Evolutionary conservation across 2,888 invertebrate genomes (phyloP).

Genomic region (Sarcophaga variegata): DNA sequence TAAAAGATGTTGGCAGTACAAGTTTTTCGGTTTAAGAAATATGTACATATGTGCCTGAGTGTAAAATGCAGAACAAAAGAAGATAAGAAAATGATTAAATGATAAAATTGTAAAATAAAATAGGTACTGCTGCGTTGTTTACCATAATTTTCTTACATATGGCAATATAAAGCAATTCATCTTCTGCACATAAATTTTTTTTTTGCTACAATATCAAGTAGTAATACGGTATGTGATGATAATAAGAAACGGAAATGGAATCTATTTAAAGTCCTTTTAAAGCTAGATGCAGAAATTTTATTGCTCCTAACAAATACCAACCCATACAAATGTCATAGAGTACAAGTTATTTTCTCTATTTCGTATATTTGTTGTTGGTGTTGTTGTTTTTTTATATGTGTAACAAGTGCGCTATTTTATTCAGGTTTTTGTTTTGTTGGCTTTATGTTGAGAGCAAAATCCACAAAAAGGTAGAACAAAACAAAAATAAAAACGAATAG

Average conservation of each 20-base stretch:
- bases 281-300: constrained; percentile 14
- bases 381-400: constrained; percentile 5
- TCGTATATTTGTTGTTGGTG: not conserved
- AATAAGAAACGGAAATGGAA: constrained; percentile 49
- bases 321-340: not conserved
- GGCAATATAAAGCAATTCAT: constrained; percentile 19
- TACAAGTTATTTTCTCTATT: constrained; percentile 6
- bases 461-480: not conserved
- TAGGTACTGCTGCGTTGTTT: too few relatives aligned
- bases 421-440: constrained; percentile 8
- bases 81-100: not conserved
- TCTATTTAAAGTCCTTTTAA: constrained; percentile 39
- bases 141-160: not conserved
- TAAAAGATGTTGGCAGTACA: constrained; percentile 3
- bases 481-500: not conserved
- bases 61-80: not conserved
- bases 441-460: not conserved
- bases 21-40: not conserved
- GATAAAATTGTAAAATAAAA: too few relatives aligned
- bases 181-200: not conserved
- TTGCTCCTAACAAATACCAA: not conserved
- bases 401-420: constrained; percentile 25
- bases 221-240: not conserved
- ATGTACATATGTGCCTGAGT: not conserved
- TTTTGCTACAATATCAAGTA: not conserved